Conservation (phyloP, 2,888 invertebrate genomes). For the Melieria omissa region DNA sequence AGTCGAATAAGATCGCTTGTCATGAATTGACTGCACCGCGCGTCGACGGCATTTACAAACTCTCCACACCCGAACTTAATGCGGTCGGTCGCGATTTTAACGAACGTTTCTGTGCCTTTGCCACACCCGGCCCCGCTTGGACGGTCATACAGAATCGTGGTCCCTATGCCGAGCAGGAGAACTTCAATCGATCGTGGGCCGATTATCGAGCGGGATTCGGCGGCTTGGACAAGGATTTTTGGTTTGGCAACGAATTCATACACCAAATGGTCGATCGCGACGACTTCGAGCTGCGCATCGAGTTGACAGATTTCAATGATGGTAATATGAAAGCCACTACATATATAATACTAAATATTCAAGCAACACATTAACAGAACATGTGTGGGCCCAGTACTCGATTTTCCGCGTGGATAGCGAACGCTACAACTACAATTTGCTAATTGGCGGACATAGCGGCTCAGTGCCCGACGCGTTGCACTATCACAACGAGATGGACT, state of each 20-base stretch:
- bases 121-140: constrained; percentile 69
- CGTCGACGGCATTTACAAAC: constrained; percentile 66
- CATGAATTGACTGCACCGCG: constrained; percentile 61
- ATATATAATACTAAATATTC: neutral
- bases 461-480: constrained; percentile 70
- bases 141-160: constrained; percentile 70
- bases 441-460: constrained; percentile 68
- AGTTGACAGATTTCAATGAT: constrained; percentile 46
- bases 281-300: constrained; percentile 52
- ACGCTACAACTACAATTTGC: constrained; percentile 66
- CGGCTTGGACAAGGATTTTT: constrained; percentile 69
- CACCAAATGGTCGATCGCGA: constrained; percentile 65
- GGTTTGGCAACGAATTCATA: constrained; percentile 72
- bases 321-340: neutral
- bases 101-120: constrained; percentile 68
- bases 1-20: constrained; percentile 63
- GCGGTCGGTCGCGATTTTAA: constrained; percentile 64
- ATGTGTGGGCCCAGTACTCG: constrained; percentile 69
- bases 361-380: neutral
- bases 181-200: constrained; percentile 70
- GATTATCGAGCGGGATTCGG: constrained; percentile 73
- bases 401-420: constrained; percentile 66
- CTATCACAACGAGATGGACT: constrained; percentile 69
- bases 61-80: constrained; percentile 56
- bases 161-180: constrained; percentile 61